phyloP scores from a whole-genome alignment of 2,113 vertebrate genomes.

The Hippocampus mohnikei region DNA sequence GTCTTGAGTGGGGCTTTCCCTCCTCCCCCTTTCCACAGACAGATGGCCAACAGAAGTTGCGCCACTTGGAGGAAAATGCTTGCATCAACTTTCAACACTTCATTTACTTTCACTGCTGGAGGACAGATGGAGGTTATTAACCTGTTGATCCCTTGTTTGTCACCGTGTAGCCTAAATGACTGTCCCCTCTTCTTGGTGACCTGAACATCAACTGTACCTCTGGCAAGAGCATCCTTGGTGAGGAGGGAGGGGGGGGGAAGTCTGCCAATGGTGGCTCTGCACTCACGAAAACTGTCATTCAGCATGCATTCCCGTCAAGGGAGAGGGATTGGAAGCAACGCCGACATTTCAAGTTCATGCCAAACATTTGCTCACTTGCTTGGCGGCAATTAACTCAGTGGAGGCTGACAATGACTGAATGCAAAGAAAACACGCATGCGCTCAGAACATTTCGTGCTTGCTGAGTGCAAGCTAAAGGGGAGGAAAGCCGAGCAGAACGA shows the following conservation, averaged over 20 bases:
- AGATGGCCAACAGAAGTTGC: slow-evolving; percentile 8
- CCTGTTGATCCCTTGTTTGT: slow-evolving; percentile 10
- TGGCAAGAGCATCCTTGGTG: too few relatives aligned
- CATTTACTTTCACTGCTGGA: slow-evolving; percentile 1
- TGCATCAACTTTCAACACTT: slow-evolving; percentile 1
- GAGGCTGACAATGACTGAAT: slow-evolving; percentile 38
- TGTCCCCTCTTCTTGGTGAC: not conserved
- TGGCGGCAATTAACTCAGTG: slow-evolving; percentile 37
- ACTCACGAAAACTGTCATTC: not conserved
- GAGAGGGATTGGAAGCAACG: not conserved
- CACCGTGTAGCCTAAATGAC: not conserved
- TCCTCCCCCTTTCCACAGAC: not conserved
- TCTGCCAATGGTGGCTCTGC: too few relatives aligned
- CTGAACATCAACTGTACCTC: too few relatives aligned
- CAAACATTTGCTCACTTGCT: slow-evolving; percentile 45
- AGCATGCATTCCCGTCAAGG: not conserved
- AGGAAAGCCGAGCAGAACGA: not conserved
- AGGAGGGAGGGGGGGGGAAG: too few relatives aligned
- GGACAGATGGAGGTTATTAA: slow-evolving; percentile 5
- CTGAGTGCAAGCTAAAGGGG: slow-evolving; percentile 7
- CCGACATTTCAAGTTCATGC: slow-evolving; percentile 21
- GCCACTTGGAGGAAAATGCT: not conserved
- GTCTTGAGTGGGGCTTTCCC: not conserved
- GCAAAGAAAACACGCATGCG: slow-evolving; percentile 15
- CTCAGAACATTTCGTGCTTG: not conserved